Percentiles rank a stretch among this genome's conserved stretches.
phyloP scores from a whole-genome alignment of 2,888 invertebrate genomes.

The Drosophila demipolita region DNA sequence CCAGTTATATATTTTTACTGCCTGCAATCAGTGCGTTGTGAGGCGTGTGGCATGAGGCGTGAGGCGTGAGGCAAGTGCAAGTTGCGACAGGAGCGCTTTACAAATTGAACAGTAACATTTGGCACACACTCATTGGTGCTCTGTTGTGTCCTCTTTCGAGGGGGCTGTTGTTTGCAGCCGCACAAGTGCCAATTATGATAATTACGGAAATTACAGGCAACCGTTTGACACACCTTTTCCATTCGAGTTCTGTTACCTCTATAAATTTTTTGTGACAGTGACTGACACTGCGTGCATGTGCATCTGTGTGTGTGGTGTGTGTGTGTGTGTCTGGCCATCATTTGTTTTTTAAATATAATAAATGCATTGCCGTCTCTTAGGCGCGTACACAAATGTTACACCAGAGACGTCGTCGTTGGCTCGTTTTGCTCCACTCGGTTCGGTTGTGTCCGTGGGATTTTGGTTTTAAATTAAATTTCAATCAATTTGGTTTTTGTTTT shows the following conservation, averaged over 20 bases:
- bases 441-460: conserved; percentile 32
- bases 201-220: conserved; percentile 64
- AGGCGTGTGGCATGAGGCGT: conserved; percentile 2
- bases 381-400: conserved; percentile 63
- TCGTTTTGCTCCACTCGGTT: not conserved
- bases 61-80: conserved; percentile 5
- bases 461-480: conserved; percentile 76
- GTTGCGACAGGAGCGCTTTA: not conserved
- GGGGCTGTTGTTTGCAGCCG: conserved; percentile 27
- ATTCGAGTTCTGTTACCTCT: not conserved
- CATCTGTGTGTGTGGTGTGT: conserved; percentile 2
- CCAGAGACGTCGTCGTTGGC: conserved; percentile 58
- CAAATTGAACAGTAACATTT: conserved; percentile 29
- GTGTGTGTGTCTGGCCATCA: not conserved
- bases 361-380: conserved; percentile 38
- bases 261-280: not conserved
- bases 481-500: conserved; percentile 64
- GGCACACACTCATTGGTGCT: not conserved
- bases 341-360: conserved; percentile 39
- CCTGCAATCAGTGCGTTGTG: conserved; percentile 31
- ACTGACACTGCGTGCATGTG: not conserved
- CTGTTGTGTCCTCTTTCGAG: conserved; percentile 26
- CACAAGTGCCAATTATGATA: conserved; percentile 68
- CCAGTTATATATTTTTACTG: conserved; percentile 20
- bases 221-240: conserved; percentile 1